Evolutionary conservation across 1,140 invertebrate genomes (phyloP), one percentile per base, ranked within the genome.

Genomic region (Drosophila sechellia): DNA sequence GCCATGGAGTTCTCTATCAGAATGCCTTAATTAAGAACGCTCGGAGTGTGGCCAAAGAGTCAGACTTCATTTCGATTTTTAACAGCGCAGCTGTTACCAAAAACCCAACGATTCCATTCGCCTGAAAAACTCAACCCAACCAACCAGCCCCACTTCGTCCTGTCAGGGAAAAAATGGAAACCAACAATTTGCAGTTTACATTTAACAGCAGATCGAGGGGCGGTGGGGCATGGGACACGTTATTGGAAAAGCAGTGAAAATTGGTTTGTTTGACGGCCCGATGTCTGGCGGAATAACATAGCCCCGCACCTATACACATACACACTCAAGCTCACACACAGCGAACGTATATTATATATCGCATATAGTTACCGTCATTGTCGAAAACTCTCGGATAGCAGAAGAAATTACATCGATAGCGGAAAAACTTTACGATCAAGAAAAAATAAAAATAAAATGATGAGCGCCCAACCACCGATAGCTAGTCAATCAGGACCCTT

Each of bases 21-120:
- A 81, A 86, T 79, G 79, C 83, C 84, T 86, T 86, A 86, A 86
- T 86, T 86, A 86, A 86, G 83, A 87, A 83, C 76, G 75, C 56
- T 68, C 64, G 34, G 66, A 39, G 64, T 68, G 64, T 70, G 66
- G 66, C 66, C 66, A 53, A 65, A 75, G 71, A 75, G 71, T 75
- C 72, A 57, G 72, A 75, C 72, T 74, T 74, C 71, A 61, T 61
- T 70, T 73, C 74, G 64, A 74, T 71, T 86, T 84, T 77, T 79
- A 74, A 78, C 75, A 64, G 57, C 59, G 45, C 64, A 80, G 64
- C 57, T 80, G 77, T 80, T 61, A 57, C 78, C 58, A 69, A 70
- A 70, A 69, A 46, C 54, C 54, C 57, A 55, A 42, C 54, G 39
- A 74, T 50, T 60, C 54, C 43, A 68, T 54, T 60, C 54, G 15